A percentile compares a stretch with the other conserved stretches of the same genome.
phyloP scores from a whole-genome alignment of 1,140 invertebrate genomes.

The Monomorium pharaonis region DNA sequence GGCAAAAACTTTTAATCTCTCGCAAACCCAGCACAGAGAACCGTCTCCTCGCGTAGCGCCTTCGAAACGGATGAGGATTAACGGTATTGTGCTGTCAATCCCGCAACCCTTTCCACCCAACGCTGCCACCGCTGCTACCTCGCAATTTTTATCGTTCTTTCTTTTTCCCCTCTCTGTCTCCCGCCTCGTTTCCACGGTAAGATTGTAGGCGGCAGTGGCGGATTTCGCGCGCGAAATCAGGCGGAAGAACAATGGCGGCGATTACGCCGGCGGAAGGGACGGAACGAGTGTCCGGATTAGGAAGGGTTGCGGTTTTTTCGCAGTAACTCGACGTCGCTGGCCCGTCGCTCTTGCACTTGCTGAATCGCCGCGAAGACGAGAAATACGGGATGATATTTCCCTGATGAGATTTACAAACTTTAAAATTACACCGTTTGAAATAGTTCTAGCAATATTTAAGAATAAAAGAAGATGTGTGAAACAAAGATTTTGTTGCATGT shows the following conservation, averaged over 20 bases:
- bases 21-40: constrained; percentile 20
- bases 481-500: not conserved
- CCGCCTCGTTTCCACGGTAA: constrained; percentile 58
- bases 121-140: constrained; percentile 37
- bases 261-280: constrained; percentile 60
- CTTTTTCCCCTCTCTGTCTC: constrained; percentile 59
- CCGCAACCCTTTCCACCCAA: constrained; percentile 25
- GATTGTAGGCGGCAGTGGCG: constrained; percentile 58
- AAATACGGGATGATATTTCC: constrained; percentile 9
- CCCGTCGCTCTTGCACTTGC: not conserved
- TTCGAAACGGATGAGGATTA: constrained; percentile 74
- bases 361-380: constrained; percentile 27
- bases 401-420: constrained; percentile 16
- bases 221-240: constrained; percentile 67
- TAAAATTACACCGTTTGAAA: not conserved
- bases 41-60: constrained; percentile 53
- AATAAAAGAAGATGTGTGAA: not conserved
- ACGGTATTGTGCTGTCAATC: constrained; percentile 75
- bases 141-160: constrained; percentile 64
- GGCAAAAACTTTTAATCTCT: constrained; percentile 77
- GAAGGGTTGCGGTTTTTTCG: constrained; percentile 65
- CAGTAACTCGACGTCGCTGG: constrained; percentile 22
- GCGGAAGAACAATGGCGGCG: constrained; percentile 70
- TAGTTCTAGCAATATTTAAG: not conserved
- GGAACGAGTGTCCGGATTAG: constrained; percentile 61